These are phyloP conservation scores for Megaustenia siamemsis DNA, from an alignment of 2,888 invertebrate species.

Conservation along the genomic window DNA sequence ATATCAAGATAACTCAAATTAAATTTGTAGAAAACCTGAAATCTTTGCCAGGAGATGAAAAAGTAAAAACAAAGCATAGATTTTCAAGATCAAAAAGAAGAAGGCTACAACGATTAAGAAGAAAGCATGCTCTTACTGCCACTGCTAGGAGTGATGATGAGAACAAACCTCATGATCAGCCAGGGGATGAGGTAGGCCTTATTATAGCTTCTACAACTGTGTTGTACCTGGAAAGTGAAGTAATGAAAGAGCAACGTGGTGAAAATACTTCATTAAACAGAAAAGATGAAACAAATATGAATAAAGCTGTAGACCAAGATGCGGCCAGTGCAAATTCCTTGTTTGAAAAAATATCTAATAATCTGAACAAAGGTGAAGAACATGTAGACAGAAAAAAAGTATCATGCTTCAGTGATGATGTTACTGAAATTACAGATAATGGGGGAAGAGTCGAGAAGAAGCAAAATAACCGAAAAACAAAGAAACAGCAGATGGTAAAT, in stretches of 20 bases:
- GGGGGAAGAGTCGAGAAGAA: neutral
- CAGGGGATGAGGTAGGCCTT: neutral
- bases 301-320: neutral
- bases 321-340: neutral
- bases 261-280: neutral
- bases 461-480: neutral
- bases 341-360: neutral
- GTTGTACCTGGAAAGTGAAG: neutral
- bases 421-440: neutral
- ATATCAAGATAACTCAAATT: neutral
- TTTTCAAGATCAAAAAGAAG: slow-evolving; percentile 39
- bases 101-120: slow-evolving; percentile 40
- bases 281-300: neutral
- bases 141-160: neutral
- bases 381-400: neutral
- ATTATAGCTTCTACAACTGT: neutral
- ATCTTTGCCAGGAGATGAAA: neutral
- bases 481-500: neutral
- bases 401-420: neutral
- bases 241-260: neutral
- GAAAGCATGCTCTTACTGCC: slow-evolving; percentile 10
- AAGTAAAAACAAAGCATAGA: neutral
- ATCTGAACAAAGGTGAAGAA: neutral
- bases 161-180: neutral
- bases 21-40: neutral